Evolutionary conservation across 1,140 invertebrate species (phyloP).

Genomic region (Cydia amplana): DNA sequence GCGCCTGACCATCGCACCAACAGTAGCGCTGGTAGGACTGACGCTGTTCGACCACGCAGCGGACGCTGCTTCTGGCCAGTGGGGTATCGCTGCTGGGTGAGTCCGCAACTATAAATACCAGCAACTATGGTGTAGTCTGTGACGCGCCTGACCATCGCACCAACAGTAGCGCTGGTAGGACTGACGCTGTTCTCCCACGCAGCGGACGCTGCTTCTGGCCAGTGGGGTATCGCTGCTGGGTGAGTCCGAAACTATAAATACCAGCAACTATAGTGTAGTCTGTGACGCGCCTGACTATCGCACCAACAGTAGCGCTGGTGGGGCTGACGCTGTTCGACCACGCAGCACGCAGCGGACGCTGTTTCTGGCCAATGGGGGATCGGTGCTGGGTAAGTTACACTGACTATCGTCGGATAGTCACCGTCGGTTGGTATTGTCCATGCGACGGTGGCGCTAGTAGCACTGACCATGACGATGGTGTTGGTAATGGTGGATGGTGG

Average conservation of each 20-base stretch:
- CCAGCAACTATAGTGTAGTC: no score
- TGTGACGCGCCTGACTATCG: slow-evolving; percentile 90
- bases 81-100: slow-evolving; percentile 87
- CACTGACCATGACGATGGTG: no score
- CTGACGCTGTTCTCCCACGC: slow-evolving; percentile 89
- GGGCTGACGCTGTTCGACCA: slow-evolving; percentile 90
- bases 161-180: slow-evolving; percentile 89
- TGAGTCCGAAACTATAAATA: no score
- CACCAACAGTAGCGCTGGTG: slow-evolving; percentile 89
- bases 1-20: slow-evolving; percentile 89
- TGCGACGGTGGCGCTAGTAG: no score
- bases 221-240: slow-evolving; percentile 90
- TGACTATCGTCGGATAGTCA: no score
- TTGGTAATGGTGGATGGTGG: no score
- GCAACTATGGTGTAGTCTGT: no score
- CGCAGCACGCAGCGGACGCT: slow-evolving; percentile 85
- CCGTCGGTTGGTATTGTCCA: no score
- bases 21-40: slow-evolving; percentile 88
- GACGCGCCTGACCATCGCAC: slow-evolving; percentile 89
- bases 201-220: slow-evolving; percentile 85
- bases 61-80: slow-evolving; percentile 87
- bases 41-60: slow-evolving; percentile 89
- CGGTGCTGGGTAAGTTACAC: slow-evolving; percentile 79
- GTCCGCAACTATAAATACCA: no score
- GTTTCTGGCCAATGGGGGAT: slow-evolving; percentile 91